Evolutionary conservation across 1,140 invertebrate species (phyloP).

Genomic region (Chlorops oryzae): DNA sequence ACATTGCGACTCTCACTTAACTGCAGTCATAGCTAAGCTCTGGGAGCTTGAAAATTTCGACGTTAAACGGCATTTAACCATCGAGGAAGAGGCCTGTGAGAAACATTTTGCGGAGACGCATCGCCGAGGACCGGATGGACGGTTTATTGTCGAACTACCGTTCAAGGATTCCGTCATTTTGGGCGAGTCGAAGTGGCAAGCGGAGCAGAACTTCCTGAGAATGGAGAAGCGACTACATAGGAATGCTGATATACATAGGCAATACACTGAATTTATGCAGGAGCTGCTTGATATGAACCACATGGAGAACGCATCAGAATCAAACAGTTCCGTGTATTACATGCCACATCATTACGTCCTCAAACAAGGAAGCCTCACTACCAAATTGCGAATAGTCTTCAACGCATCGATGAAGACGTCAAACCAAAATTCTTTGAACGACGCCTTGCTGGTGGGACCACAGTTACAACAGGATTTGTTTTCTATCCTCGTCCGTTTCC

Average conservation of each 20-base stretch:
- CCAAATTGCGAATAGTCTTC: constrained; percentile 34
- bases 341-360: constrained; percentile 13
- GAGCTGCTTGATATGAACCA: constrained; percentile 8
- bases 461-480: constrained; percentile 35
- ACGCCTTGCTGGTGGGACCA: constrained; percentile 34
- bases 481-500: constrained; percentile 37
- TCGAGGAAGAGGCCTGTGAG: background rate
- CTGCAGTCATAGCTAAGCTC: background rate
- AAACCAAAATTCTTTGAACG: constrained; percentile 30
- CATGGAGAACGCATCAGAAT: constrained; percentile 9
- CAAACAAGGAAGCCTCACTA: constrained; percentile 12
- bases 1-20: background rate
- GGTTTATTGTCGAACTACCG: constrained; percentile 2
- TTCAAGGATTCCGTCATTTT: constrained; percentile 1
- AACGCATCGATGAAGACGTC: constrained; percentile 23
- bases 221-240: background rate
- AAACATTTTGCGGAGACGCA: background rate
- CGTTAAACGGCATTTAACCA: background rate
- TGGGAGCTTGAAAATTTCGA: background rate
- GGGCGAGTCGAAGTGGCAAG: background rate
- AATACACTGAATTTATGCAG: constrained; percentile 7
- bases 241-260: background rate
- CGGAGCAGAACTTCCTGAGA: background rate
- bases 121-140: background rate
- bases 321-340: constrained; percentile 1